phyloP scores from a whole-genome alignment of 2,113 vertebrate species.

The Cololabis saira region DNA sequence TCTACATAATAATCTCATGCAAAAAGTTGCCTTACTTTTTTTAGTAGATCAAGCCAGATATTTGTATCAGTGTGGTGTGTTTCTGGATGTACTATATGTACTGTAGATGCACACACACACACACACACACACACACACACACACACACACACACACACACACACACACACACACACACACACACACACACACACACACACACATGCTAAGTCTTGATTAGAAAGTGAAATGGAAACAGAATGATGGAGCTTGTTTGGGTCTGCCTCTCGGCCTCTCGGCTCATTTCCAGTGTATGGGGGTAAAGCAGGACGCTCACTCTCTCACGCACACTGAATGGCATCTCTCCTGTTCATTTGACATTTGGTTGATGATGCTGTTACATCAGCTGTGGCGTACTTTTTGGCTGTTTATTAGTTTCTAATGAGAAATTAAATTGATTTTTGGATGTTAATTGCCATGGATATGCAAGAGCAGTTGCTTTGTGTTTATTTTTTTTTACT shows the following conservation, averaged over 20 bases:
- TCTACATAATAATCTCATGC: too few species aligned
- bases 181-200: conserved; percentile 2
- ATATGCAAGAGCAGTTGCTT: conserved; percentile 47
- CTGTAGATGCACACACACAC: too few species aligned
- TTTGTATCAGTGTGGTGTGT: conserved; percentile 4
- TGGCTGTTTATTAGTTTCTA: conserved; percentile 41
- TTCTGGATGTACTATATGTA: not conserved
- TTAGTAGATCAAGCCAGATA: too few species aligned
- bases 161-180: too few species aligned
- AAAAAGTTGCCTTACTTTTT: too few species aligned
- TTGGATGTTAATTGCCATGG: conserved; percentile 60
- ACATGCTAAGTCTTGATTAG: conserved; percentile 9
- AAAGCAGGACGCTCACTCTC: conserved; percentile 5
- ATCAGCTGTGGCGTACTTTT: conserved; percentile 57
- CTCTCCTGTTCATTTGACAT: conserved; percentile 27
- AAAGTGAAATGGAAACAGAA: conserved; percentile 45
- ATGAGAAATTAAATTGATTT: conserved; percentile 64
- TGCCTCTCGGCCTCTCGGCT: conserved; percentile 22
- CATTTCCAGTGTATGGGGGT: conserved; percentile 9
- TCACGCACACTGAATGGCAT: conserved; percentile 3
- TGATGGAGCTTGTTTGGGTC: conserved; percentile 2
- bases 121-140: too few species aligned
- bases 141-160: too few species aligned
- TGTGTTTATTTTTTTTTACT: conserved; percentile 52
- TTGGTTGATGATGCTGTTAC: conserved; percentile 48